These are phyloP conservation scores for Drosophila paulistorum DNA, from an alignment of 1,140 invertebrate species.

Conservation along the genomic window DNA sequence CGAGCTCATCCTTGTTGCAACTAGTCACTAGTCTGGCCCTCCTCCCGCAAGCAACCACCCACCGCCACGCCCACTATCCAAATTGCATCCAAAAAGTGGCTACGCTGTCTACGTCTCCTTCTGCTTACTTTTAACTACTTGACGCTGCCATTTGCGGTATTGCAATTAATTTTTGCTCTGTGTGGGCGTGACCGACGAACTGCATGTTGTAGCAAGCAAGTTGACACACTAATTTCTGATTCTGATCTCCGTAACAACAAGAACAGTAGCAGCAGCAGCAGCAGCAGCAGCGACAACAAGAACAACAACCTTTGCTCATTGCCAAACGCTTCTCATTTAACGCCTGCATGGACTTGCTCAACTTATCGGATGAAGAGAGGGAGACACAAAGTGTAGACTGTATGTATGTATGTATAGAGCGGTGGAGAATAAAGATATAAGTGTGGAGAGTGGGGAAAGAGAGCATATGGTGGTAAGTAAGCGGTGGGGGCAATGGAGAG, in stretches of 20 bases:
- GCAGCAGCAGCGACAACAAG: not conserved
- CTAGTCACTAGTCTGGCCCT: conserved; percentile 48
- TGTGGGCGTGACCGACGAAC: conserved; percentile 7
- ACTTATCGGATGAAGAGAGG: conserved; percentile 16
- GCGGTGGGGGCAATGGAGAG: not conserved
- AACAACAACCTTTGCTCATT: conserved; percentile 16
- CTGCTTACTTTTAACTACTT: conserved; percentile 79
- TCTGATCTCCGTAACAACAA: conserved; percentile 40
- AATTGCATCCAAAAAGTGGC: conserved; percentile 19
- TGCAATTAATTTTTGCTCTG: conserved; percentile 77
- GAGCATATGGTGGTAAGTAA: too few species aligned
- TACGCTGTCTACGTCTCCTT: conserved; percentile 16
- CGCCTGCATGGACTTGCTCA: conserved; percentile 59
- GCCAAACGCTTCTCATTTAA: conserved; percentile 61
- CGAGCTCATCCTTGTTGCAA: conserved; percentile 78
- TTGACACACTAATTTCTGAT: conserved; percentile 77
- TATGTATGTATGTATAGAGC: conserved; percentile 7
- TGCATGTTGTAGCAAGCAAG: conserved; percentile 30
- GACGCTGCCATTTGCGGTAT: conserved; percentile 80
- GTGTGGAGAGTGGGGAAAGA: too few species aligned
- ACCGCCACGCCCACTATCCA: conserved; percentile 24
- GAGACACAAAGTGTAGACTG: conserved; percentile 21
- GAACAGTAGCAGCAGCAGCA: conserved; percentile 1
- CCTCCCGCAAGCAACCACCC: conserved; percentile 1
- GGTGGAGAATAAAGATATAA: not conserved